These are phyloP conservation scores for Nymphalis io DNA, from an alignment of 1,140 invertebrate genomes.

Conservation along the genomic window DNA sequence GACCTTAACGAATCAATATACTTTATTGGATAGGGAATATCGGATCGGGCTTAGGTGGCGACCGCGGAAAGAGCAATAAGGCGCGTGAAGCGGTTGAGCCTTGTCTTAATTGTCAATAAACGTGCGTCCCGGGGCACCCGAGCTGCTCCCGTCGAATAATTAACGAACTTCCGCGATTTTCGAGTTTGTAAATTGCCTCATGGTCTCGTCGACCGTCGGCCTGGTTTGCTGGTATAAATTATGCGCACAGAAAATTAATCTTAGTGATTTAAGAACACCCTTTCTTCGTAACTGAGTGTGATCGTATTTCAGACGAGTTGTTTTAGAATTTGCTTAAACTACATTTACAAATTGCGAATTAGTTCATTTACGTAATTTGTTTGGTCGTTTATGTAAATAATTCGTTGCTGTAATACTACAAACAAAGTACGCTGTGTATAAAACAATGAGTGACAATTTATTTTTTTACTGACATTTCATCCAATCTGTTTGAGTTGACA, in stretches of 20 bases:
- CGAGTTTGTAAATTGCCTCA: constrained; percentile 79
- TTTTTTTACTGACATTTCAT: constrained; percentile 30
- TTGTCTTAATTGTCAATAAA: constrained; percentile 79
- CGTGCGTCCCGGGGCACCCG: constrained; percentile 62
- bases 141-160: constrained; percentile 70
- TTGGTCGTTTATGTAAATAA: neutral
- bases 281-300: constrained; percentile 49
- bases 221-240: constrained; percentile 75
- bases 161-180: constrained; percentile 80
- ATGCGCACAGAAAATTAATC: constrained; percentile 76
- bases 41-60: constrained; percentile 36
- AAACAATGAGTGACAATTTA: constrained; percentile 28
- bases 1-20: constrained; percentile 21
- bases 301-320: constrained; percentile 14
- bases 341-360: neutral
- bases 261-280: constrained; percentile 65
- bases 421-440: neutral
- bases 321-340: constrained; percentile 4
- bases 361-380: neutral
- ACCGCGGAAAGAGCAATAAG: constrained; percentile 60
- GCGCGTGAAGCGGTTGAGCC: constrained; percentile 61
- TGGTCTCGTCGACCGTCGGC: constrained; percentile 72
- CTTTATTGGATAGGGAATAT: constrained; percentile 58
- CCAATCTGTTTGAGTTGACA: constrained; percentile 32
- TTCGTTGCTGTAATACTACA: neutral